Evolutionary conservation across 1,140 invertebrate species (phyloP).

Genomic region (Marisa cornuarietis): DNA sequence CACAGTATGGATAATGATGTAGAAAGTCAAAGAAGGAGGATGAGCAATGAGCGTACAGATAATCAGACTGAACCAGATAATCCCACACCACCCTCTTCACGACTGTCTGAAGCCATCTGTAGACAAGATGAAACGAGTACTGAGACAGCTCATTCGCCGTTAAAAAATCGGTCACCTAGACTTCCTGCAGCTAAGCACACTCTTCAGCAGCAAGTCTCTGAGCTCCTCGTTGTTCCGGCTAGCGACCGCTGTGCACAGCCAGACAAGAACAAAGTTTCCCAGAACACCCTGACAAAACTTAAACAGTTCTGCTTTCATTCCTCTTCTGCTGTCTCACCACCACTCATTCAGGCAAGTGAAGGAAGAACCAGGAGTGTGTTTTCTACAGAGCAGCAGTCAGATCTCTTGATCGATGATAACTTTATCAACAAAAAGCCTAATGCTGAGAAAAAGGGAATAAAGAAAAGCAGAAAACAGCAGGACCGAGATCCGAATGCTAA

Average conservation of each 20-base stretch:
- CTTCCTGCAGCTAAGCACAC: background rate
- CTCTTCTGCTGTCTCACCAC: constrained; percentile 6
- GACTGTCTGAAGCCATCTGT: background rate
- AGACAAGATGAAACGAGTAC: background rate
- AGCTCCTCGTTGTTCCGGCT: background rate
- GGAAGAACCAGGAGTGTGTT: no score
- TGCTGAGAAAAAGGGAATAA: background rate
- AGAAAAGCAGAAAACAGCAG: background rate
- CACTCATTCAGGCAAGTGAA: no score
- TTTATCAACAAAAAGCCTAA: no score
- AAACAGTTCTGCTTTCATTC: constrained; percentile 32
- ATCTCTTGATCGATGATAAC: no score
- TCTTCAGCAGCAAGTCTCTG: background rate
- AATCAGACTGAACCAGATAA: no score
- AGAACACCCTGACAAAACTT: constrained; percentile 33
- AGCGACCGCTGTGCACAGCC: background rate
- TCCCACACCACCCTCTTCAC: no score
- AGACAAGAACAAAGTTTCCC: constrained; percentile 10
- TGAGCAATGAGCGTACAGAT: no score
- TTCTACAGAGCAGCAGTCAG: no score
- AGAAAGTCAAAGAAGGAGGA: no score
- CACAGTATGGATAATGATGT: no score
- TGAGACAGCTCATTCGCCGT: background rate
- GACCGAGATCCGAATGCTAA: no score
- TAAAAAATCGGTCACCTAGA: background rate